Conservation (phyloP, 2,113 vertebrate species). For the Orcinus orca region DNA sequence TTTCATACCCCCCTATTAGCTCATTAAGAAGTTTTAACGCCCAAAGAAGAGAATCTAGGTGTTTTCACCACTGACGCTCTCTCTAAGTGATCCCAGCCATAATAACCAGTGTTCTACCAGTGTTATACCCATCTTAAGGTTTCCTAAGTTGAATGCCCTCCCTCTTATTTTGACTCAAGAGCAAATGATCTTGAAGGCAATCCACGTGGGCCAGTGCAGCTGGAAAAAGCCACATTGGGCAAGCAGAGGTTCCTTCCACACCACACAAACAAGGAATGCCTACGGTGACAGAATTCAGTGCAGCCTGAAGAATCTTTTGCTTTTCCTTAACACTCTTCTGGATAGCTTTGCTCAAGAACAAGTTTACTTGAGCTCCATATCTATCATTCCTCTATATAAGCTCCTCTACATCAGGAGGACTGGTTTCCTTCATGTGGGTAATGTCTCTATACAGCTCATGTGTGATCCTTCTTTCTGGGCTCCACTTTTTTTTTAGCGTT, state of each 20-base stretch:
- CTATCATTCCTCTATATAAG: accelerated
- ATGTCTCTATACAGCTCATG: background rate
- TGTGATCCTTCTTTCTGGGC: background rate
- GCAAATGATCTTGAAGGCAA: background rate
- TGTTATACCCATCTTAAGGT: background rate
- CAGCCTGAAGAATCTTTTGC: background rate
- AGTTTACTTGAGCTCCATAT: accelerated
- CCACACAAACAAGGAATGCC: background rate
- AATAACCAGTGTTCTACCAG: background rate
- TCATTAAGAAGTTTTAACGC: background rate
- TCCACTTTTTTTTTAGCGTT: background rate
- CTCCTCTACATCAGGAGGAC: background rate
- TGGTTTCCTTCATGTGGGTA: background rate
- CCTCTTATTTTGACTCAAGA: background rate
- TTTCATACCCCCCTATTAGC: background rate
- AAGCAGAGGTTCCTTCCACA: background rate
- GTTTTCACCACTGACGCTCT: background rate
- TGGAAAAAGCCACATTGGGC: background rate
- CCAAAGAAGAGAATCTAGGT: background rate
- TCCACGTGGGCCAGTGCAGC: accelerated
- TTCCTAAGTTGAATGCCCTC: background rate
- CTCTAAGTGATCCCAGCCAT: background rate
- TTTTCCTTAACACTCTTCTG: background rate
- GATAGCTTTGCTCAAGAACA: background rate
- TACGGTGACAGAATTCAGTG: background rate